Evolutionary conservation across 2,888 invertebrate species (phyloP).

Genomic region (Cecidostiba fungosa): DNA sequence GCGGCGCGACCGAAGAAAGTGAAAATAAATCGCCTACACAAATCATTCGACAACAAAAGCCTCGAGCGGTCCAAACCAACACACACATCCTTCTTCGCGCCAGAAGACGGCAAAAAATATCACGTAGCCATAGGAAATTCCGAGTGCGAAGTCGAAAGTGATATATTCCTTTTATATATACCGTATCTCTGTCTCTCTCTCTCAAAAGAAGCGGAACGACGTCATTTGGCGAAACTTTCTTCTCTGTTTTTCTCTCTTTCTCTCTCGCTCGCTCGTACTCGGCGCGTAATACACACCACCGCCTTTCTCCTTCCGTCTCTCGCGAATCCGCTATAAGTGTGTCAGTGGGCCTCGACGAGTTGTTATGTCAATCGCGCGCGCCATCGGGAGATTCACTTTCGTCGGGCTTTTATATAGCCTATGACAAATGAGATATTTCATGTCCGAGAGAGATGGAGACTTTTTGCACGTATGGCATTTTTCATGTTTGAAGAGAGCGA

Average conservation of each 20-base stretch:
- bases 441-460: too few species aligned
- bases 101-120: background rate
- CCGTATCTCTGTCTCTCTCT: background rate
- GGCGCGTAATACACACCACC: background rate
- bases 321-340: slow-evolving; percentile 66
- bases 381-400: slow-evolving; percentile 73
- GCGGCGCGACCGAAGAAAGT: slow-evolving; percentile 16
- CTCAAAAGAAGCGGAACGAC: background rate
- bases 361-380: slow-evolving; percentile 72
- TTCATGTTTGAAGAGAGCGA: background rate
- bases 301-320: background rate
- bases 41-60: slow-evolving; percentile 22
- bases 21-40: slow-evolving; percentile 33
- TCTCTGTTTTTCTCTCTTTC: slow-evolving; percentile 25
- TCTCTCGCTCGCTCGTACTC: background rate
- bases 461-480: background rate
- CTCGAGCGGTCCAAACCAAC: background rate
- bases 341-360: slow-evolving; percentile 74
- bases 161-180: slow-evolving; percentile 2
- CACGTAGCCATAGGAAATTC: slow-evolving; percentile 37
- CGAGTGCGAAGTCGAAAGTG: slow-evolving; percentile 54
- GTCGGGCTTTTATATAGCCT: background rate
- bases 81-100: background rate
- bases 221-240: slow-evolving; percentile 49
- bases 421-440: slow-evolving; percentile 10